Evolutionary conservation across 2,113 vertebrate species (phyloP).

Genomic region (Channa argus): DNA sequence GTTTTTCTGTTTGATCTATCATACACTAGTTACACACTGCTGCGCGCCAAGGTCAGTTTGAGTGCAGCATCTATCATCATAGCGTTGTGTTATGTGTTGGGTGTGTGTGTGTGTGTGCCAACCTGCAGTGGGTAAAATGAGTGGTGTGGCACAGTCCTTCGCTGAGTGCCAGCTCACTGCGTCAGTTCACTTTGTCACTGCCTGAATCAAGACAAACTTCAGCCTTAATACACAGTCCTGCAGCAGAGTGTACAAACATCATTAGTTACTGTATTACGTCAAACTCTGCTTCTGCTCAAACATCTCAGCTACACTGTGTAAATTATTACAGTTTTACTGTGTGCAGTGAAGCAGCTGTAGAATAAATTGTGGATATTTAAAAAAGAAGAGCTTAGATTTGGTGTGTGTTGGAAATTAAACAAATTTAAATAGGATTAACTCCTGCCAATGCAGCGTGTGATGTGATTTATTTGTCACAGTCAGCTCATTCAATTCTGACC

Average conservation of each 20-base stretch:
- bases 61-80: slow-evolving; percentile 71
- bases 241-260: slow-evolving; percentile 10
- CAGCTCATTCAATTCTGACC: background rate
- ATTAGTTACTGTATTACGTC: slow-evolving; percentile 4
- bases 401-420: background rate
- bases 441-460: background rate
- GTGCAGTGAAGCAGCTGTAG: background rate
- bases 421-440: slow-evolving; percentile 9
- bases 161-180: slow-evolving; percentile 49
- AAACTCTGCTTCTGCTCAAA: slow-evolving; percentile 20
- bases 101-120: slow-evolving; percentile 32
- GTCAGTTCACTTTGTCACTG: slow-evolving; percentile 42
- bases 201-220: slow-evolving; percentile 20
- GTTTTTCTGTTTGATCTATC: slow-evolving; percentile 59
- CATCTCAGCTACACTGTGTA: slow-evolving; percentile 1
- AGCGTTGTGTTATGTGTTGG: slow-evolving; percentile 19
- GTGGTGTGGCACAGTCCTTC: slow-evolving; percentile 23
- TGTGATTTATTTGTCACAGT: background rate
- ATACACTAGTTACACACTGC: slow-evolving; percentile 41
- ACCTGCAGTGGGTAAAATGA: slow-evolving; percentile 48
- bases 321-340: background rate
- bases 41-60: slow-evolving; percentile 73
- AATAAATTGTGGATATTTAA: slow-evolving; percentile 23
- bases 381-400: background rate
- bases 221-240: slow-evolving; percentile 17